A percentile compares a stretch with the other conserved stretches of the same genome.
phyloP scores from a whole-genome alignment of 2,888 invertebrate species.

The Aquatica leii region DNA sequence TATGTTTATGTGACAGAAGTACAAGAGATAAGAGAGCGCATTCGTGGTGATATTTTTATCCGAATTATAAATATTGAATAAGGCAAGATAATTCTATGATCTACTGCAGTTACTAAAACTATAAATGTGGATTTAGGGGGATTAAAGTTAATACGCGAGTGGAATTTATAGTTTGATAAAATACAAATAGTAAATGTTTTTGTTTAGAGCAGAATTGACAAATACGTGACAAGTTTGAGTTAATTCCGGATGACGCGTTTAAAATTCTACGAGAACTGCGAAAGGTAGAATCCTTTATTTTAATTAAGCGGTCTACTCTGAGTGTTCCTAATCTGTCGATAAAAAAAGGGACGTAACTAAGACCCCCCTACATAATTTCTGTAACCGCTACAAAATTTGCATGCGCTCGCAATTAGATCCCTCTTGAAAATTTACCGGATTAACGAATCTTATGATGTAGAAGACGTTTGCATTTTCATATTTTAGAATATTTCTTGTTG shows the following conservation, averaged over 20 bases:
- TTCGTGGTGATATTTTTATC: conserved; percentile 37
- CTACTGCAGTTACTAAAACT: too few species aligned
- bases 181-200: too few species aligned
- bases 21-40: conserved; percentile 32
- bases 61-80: conserved; percentile 39
- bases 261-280: background rate
- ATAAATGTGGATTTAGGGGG: too few species aligned
- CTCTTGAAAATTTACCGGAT: conserved; percentile 28
- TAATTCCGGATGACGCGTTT: conserved; percentile 6
- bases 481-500: too few species aligned
- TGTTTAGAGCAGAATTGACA: too few species aligned
- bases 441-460: too few species aligned
- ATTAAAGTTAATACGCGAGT: too few species aligned
- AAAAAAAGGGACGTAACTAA: conserved; percentile 20
- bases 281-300: conserved; percentile 6
- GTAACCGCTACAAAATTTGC: conserved; percentile 32
- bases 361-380: conserved; percentile 24
- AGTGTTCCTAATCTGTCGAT: conserved; percentile 24
- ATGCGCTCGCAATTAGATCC: conserved; percentile 34
- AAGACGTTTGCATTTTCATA: too few species aligned
- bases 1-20: conserved; percentile 27
- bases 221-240: background rate
- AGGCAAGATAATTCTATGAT: too few species aligned
- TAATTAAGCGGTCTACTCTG: conserved; percentile 20
- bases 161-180: too few species aligned